Conservation (phyloP, 2,113 vertebrate genomes). For the Oreochromis niloticus region DNA sequence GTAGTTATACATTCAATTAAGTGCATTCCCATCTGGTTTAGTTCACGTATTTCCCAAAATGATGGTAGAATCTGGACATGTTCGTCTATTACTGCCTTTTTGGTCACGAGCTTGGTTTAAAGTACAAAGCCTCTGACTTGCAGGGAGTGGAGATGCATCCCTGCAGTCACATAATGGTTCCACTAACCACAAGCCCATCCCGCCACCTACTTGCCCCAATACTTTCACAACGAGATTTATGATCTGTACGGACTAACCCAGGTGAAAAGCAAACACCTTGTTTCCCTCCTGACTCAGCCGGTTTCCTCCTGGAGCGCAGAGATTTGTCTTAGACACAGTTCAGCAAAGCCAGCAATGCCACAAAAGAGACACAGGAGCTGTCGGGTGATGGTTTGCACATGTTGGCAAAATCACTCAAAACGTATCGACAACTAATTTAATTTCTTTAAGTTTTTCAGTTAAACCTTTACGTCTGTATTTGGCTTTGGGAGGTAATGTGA, state of each 20-base stretch:
- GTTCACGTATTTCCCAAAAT: background rate
- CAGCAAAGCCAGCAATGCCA: background rate
- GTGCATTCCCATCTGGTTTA: background rate
- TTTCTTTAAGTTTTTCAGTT: background rate
- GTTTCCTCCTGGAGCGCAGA: background rate
- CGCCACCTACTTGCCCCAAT: background rate
- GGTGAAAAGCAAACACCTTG: constrained; percentile 18
- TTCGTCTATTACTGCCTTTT: background rate
- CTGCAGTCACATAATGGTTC: background rate
- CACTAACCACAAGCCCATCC: background rate
- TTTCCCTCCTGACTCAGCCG: constrained; percentile 46
- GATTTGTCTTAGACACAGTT: constrained; percentile 12
- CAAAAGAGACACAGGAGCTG: background rate
- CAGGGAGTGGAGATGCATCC: background rate
- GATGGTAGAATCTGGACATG: background rate
- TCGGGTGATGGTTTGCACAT: background rate
- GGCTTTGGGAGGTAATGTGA: background rate
- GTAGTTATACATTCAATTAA: background rate
- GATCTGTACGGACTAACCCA: background rate
- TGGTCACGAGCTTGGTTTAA: background rate
- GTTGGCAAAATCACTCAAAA: background rate
- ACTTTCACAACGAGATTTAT: constrained; percentile 47
- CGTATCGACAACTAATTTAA: background rate
- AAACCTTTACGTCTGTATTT: background rate
- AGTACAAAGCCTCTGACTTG: background rate